These are phyloP conservation scores for Chrysaora quinquecirrha DNA, from an alignment of 30 jellyfish, hydroid and myxozoan species.

Conservation along the genomic window DNA sequence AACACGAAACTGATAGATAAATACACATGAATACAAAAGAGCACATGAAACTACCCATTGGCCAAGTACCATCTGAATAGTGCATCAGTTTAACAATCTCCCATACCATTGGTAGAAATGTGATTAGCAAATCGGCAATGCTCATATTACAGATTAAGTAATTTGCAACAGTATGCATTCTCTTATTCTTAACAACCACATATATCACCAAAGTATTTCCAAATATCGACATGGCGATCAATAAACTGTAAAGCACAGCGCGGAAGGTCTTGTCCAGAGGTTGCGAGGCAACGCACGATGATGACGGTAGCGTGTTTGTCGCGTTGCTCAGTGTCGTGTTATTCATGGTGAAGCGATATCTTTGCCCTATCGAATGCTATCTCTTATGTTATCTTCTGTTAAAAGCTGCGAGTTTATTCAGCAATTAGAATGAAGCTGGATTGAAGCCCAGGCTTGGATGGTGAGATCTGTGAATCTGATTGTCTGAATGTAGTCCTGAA, in stretches of 20 bases:
- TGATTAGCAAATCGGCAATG: constrained; percentile 75
- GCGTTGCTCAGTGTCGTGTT: not conserved
- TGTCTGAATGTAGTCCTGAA: too few relatives aligned
- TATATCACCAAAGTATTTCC: constrained; percentile 70
- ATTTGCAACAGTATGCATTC: constrained; percentile 77
- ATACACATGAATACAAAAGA: constrained; percentile 42
- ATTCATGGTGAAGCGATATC: too few relatives aligned
- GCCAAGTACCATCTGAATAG: constrained; percentile 65
- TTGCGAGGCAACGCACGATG: constrained; percentile 19
- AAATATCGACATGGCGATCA: constrained; percentile 56
- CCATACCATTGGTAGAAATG: constrained; percentile 74
- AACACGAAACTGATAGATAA: constrained; percentile 76
- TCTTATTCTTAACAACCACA: constrained; percentile 40
- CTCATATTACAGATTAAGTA: constrained; percentile 66
- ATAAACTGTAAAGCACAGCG: constrained; percentile 20
- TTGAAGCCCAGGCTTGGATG: too few relatives aligned
- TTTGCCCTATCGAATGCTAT: too few relatives aligned
- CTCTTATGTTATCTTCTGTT: too few relatives aligned
- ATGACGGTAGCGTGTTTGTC: not conserved
- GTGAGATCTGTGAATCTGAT: too few relatives aligned
- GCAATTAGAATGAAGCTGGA: too few relatives aligned
- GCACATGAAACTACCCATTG: constrained; percentile 76
- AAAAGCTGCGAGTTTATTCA: too few relatives aligned
- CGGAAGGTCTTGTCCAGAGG: constrained; percentile 8
- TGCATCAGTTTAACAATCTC: constrained; percentile 50